A percentile compares a stretch with the other conserved stretches of the same genome.
Conservation (phyloP, 2,888 invertebrate genomes). For the Tineola bisselliella region DNA sequence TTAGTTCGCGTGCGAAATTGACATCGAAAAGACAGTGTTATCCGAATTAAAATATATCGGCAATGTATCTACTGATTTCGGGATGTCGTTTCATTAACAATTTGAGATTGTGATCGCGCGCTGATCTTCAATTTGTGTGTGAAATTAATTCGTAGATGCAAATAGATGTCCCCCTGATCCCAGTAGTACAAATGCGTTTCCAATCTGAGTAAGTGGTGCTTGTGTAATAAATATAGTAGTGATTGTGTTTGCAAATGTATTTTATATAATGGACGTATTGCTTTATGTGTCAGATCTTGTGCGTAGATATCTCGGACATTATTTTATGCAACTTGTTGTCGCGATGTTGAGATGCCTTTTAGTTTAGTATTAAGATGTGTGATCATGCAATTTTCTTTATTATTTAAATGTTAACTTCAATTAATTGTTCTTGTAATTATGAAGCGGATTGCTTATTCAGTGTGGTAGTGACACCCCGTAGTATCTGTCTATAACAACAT, state of each 20-base stretch:
- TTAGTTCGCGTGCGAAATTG: not conserved
- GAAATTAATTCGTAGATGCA: not conserved
- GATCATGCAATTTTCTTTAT: not conserved
- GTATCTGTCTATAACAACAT: not conserved
- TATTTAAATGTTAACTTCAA: not conserved
- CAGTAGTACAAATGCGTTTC: conserved; percentile 54
- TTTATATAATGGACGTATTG: not conserved
- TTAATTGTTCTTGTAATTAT: not conserved
- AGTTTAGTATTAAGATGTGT: not conserved
- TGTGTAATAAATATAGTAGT: not conserved
- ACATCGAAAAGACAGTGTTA: not conserved
- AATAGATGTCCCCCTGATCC: not conserved
- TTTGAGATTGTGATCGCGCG: not conserved
- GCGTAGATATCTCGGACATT: not conserved
- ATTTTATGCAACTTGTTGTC: not conserved
- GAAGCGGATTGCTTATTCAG: not conserved
- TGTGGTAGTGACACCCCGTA: not conserved
- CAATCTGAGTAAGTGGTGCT: conserved; percentile 20
- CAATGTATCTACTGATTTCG: not conserved
- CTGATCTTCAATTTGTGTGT: not conserved
- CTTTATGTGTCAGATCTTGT: conserved; percentile 7
- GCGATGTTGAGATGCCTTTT: not conserved
- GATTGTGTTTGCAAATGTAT: not conserved
- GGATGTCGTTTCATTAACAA: not conserved
- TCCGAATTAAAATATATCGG: not conserved